Conservation (phyloP, 2,113 vertebrate species). For the Myodes glareolus region DNA sequence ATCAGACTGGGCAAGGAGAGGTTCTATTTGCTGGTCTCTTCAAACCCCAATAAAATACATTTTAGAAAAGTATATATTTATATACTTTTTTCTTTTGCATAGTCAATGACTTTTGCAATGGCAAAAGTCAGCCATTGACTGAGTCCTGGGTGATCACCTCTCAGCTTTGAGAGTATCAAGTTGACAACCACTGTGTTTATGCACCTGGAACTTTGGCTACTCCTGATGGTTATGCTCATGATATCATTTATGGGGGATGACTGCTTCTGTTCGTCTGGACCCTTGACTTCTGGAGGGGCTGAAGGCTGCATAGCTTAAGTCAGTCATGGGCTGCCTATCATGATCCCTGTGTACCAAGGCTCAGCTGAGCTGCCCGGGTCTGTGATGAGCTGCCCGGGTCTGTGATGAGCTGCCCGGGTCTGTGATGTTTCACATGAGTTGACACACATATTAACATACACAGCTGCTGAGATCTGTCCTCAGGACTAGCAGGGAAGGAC, state of each 20-base stretch:
- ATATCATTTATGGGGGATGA: not conserved
- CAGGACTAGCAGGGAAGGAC: not conserved
- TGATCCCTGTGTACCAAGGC: not conserved
- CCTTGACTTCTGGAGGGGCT: not conserved
- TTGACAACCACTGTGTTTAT: not conserved
- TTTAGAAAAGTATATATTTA: not conserved
- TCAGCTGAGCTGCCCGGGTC: not conserved
- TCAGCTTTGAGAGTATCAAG: not conserved
- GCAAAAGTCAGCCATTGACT: not conserved
- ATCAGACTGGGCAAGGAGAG: not conserved
- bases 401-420: not conserved
- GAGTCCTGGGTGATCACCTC: not conserved
- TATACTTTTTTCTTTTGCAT: not conserved
- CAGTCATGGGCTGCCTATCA: not conserved
- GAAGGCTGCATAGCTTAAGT: not conserved
- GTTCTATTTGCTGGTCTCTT: not conserved
- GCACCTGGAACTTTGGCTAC: not conserved
- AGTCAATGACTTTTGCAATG: no score
- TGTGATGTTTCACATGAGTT: not conserved
- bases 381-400: not conserved
- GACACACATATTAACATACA: not conserved
- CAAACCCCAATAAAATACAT: not conserved
- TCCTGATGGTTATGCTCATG: not conserved
- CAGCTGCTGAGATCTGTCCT: not conserved
- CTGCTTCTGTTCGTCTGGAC: not conserved